Evolutionary conservation across 1,140 invertebrate genomes (phyloP).

Genomic region (Melanaphis sacchari): DNA sequence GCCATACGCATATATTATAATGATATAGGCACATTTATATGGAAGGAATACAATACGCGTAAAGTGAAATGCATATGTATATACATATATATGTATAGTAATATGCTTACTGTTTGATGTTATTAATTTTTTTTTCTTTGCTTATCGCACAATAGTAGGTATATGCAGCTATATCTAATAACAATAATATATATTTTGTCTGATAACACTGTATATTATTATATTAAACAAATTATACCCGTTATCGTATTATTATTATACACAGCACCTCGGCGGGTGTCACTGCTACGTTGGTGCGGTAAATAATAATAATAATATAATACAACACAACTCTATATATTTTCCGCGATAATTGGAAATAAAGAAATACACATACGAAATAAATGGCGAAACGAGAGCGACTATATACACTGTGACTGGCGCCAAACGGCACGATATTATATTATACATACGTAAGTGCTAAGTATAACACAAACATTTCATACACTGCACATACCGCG

Average conservation of each 20-base stretch:
- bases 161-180: not conserved
- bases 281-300: not conserved
- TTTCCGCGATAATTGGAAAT: slow-evolving; percentile 45
- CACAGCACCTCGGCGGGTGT: not conserved
- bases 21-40: not conserved
- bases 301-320: not conserved
- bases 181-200: not conserved
- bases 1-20: not conserved
- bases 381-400: slow-evolving; percentile 46
- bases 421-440: not conserved
- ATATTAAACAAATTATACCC: slow-evolving; percentile 21
- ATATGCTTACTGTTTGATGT: not conserved
- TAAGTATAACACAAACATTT: not conserved
- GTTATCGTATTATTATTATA: not conserved
- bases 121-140: not conserved
- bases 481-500: not conserved
- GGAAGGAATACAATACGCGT: not conserved
- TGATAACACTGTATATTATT: too few species aligned
- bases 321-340: not conserved
- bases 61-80: not conserved
- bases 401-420: not conserved
- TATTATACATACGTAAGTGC: not conserved
- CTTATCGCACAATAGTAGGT: not conserved
- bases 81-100: not conserved
- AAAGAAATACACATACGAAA: slow-evolving; percentile 7